Conservation (phyloP, 2,797 vertebrate genomes). For the Takifugu rubripes region DNA sequence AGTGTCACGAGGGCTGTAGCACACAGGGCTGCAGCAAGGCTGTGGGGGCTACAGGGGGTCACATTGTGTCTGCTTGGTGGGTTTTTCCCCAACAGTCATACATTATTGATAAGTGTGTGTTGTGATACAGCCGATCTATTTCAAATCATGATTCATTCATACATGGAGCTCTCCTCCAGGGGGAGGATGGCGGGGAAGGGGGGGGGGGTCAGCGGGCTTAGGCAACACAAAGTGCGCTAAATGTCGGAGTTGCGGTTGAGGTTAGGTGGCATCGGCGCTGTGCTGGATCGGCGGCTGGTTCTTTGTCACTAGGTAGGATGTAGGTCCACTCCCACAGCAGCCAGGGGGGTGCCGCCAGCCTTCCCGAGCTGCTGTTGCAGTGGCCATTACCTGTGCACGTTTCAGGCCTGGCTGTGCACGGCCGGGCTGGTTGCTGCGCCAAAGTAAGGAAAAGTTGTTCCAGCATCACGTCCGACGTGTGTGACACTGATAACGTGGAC, state of each 20-base stretch:
- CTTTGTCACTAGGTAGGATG: conserved; percentile 71
- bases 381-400: conserved; percentile 69
- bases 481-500: not conserved
- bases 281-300: conserved; percentile 30
- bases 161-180: conserved; percentile 29
- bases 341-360: conserved; percentile 65
- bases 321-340: conserved; percentile 65
- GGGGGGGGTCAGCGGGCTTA: conserved; percentile 15
- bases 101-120: conserved; percentile 63
- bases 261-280: conserved; percentile 38
- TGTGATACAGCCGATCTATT: conserved; percentile 57
- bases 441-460: too few relatives aligned
- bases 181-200: conserved; percentile 1
- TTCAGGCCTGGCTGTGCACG: conserved; percentile 40
- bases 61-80: conserved; percentile 44
- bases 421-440: not conserved
- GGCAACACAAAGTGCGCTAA: conserved; percentile 23
- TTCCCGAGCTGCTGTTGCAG: conserved; percentile 66
- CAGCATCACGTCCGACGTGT: not conserved
- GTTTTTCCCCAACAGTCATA: conserved; percentile 35
- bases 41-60: conserved; percentile 34
- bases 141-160: conserved; percentile 63
- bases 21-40: conserved; percentile 52
- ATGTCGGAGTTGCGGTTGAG: conserved; percentile 31
- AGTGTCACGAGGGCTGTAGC: conserved; percentile 54